Evolutionary conservation across 2,113 vertebrate genomes (phyloP), one percentile per base, ranked within the genome.

Genomic region (Benitochromis conjunctus): DNA sequence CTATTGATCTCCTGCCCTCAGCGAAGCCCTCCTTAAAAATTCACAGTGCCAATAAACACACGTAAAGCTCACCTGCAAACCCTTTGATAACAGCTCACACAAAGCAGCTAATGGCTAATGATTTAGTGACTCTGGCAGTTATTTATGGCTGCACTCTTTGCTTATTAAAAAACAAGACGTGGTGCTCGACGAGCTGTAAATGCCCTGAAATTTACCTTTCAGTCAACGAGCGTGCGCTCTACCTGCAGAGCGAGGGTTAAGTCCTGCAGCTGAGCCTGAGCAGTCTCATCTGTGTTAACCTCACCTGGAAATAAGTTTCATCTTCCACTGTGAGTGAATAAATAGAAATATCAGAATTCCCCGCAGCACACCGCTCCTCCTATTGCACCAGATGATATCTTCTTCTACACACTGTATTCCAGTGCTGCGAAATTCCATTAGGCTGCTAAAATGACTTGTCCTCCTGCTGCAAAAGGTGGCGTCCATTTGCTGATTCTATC

Each of bases 401-500:
- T 66, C 76, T 74, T 86, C 88, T 76, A 85, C 79, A 91, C 88
- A 87, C 60, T 88, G 87, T 91, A 94, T 93, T 91, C 84, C 92
- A 81, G 87, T 34, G 87, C 88, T 90, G 86, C 71, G 89, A 87
- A 92, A 94, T 94, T 90, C 92, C 92, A 94, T 94, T 94, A 92
- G 83, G 79, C 93, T 83, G 86, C 88, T 90, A 86, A 93, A 95
- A 94, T 91, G 89, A 92, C 90, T 92, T 89, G 92, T 92, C 89
- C 87, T 87, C 81, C 85, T 21, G 79, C 82, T 78, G 92, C 85
- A 88, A 89, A 88, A 92, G 89, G 88, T 87, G 89, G 86, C 69
- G 83, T 92, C 92, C 90, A 89, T 92, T 94, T 92, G 88, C 90
- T 92, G 94, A 94, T 94, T 92, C 91, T 93, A 92, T 95, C 93